Evolutionary conservation across 2,113 vertebrate species (phyloP).

Genomic region (Notiomystis cincta): DNA sequence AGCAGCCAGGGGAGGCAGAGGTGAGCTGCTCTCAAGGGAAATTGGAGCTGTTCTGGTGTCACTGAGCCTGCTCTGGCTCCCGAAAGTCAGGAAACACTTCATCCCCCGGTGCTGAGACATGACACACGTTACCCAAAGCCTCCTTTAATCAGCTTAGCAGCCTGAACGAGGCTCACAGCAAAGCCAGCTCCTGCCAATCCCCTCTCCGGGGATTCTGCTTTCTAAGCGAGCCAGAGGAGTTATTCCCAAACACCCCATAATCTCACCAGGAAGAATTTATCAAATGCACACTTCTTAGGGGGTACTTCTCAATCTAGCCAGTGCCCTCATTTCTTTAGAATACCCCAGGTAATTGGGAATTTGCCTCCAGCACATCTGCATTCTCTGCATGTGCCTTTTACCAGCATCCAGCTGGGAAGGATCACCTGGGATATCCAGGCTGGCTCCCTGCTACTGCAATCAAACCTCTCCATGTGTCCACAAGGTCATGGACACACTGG

Average conservation of each 20-base stretch:
- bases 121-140: conserved; percentile 30
- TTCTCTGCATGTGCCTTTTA: accelerated
- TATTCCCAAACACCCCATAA: not conserved
- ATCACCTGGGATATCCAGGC: not conserved
- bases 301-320: not conserved
- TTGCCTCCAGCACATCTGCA: not conserved
- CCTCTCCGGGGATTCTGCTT: not conserved
- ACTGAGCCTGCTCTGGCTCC: conserved; percentile 10
- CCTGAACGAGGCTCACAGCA: not conserved
- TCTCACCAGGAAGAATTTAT: not conserved
- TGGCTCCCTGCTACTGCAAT: not conserved
- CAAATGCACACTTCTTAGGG: not conserved
- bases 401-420: not conserved
- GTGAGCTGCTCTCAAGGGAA: not conserved
- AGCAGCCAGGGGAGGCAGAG: too few relatives aligned
- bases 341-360: not conserved
- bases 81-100: conserved; percentile 14
- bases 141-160: conserved; percentile 25
- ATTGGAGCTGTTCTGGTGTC: not conserved
- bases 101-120: conserved; percentile 13
- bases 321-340: not conserved
- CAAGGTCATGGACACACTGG: accelerated
- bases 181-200: not conserved
- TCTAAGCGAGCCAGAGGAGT: not conserved
- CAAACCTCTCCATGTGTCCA: not conserved